Base-by-base conservation (phyloP, 2,113 vertebrate genomes). In the Regulus satrapa region DNA sequence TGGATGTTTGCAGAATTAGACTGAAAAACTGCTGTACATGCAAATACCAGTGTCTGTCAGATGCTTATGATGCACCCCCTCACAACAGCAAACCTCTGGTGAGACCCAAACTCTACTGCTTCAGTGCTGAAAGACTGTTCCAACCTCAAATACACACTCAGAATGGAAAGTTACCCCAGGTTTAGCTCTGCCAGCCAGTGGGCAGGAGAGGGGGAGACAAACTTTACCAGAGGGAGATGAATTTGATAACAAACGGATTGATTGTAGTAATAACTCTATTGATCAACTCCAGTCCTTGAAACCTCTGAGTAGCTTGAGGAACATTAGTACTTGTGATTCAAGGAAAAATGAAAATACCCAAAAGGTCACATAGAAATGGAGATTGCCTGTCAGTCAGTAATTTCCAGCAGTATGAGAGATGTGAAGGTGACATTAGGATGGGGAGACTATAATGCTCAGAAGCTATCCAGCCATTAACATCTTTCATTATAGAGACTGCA, bases 21-120 rank as follows among this genome's bases (percentile, higher is more conserved):
- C 25, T n/a, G 38, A 25, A 62, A 64, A 64, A 24, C 36, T 54
- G 21, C 4, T 31, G 11, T 24, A 20, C 6, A 4, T 40, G 9
- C 21, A 64, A 59, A 82, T 52, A 40, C 2, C 14, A 10, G 8
- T 25, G 20, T 54, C 34, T 73, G 34, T 34, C 40, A 54, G 19
- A 24, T 3, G 2, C 18, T 32, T 14, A 4, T 2, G 2, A 26
- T 26, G 28, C 10, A 13, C 4, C 12, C 8, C 36, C 25, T 40
- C n/a, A 5, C 6, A 78, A 8, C 8, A 66, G 2, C 10, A 68
- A 74, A 19, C 7, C 59, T 72, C 29, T 25, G 24, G 4, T 32
- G 32, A 62, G 61, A 52, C 25, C 4, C 13, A 26, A 45, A 49
- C 19, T 54, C 23, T 80, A 4, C 26, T 34, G 19, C 24, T 34